Conservation (phyloP, 2,888 invertebrate genomes). For the Sycophila texana region DNA sequence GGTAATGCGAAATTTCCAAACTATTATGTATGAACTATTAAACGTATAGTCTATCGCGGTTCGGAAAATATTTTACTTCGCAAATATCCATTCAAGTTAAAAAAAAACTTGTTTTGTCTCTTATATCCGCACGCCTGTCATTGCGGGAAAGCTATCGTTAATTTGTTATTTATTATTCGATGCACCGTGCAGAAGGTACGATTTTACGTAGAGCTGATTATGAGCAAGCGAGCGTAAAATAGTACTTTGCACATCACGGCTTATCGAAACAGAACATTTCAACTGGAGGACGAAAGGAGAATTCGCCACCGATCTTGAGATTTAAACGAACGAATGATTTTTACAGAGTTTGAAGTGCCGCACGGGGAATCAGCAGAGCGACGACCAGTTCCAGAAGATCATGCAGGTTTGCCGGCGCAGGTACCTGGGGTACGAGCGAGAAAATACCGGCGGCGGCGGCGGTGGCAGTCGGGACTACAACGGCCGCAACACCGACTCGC, state of each 20-base stretch:
- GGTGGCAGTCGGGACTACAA: slow-evolving; percentile 67
- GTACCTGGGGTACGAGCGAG: slow-evolving; percentile 54
- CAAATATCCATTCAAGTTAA: neutral
- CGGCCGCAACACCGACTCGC: slow-evolving; percentile 65
- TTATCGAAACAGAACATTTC: too few species aligned
- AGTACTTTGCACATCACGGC: too few species aligned
- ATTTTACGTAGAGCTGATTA: too few species aligned
- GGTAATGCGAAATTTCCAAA: slow-evolving; percentile 26
- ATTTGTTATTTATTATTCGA: too few species aligned
- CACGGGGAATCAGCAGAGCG: slow-evolving; percentile 79
- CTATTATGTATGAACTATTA: neutral
- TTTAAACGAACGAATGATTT: neutral
- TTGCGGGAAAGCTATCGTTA: too few species aligned
- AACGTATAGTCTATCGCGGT: too few species aligned
- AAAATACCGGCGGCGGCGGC: slow-evolving; percentile 63
- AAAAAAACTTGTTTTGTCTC: neutral
- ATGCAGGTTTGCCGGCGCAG: slow-evolving; percentile 78
- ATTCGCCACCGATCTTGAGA: neutral
- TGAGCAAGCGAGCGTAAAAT: too few species aligned
- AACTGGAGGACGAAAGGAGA: too few species aligned
- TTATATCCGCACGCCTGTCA: too few species aligned
- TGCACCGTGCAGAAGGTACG: too few species aligned
- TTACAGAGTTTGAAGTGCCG: slow-evolving; percentile 79
- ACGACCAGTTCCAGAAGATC: slow-evolving; percentile 79
- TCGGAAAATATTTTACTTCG: too few species aligned